These are phyloP conservation scores for Bubo bubo DNA, from an alignment of 2,113 vertebrate species.

Conservation along the genomic window DNA sequence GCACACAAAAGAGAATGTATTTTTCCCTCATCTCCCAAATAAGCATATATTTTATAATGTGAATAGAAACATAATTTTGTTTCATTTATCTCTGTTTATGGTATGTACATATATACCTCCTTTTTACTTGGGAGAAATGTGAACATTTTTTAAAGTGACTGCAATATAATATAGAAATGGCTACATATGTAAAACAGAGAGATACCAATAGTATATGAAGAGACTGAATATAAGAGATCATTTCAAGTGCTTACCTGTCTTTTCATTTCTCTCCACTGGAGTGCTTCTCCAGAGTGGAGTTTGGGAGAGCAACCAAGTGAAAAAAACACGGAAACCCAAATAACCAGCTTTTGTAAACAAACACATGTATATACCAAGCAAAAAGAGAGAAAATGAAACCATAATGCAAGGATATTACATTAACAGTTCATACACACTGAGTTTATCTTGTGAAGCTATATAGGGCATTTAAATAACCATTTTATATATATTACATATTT, in stretches of 20 bases:
- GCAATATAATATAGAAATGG: not conserved
- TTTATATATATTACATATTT: not conserved
- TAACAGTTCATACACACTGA: not conserved
- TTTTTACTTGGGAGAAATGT: not conserved
- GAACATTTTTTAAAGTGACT: not conserved
- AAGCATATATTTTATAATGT: not conserved
- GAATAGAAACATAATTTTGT: not conserved
- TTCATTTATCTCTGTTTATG: not conserved
- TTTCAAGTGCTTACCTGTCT: not conserved
- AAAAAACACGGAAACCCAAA: not conserved
- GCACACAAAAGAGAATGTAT: not conserved
- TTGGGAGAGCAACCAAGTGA: not conserved
- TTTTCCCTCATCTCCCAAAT: not conserved
- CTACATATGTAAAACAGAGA: not conserved
- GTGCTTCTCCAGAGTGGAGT: not conserved
- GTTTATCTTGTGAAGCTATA: not conserved
- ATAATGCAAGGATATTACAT: not conserved
- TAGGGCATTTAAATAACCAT: not conserved
- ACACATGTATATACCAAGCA: not conserved
- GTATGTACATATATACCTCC: not conserved
- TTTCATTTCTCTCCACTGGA: not conserved
- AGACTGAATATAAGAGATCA: not conserved
- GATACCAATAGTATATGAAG: not conserved
- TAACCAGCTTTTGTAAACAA: not conserved
- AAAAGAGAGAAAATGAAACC: not conserved